Base-by-base conservation (phyloP, 2,888 invertebrate genomes). In the Venusia cambrica region DNA sequence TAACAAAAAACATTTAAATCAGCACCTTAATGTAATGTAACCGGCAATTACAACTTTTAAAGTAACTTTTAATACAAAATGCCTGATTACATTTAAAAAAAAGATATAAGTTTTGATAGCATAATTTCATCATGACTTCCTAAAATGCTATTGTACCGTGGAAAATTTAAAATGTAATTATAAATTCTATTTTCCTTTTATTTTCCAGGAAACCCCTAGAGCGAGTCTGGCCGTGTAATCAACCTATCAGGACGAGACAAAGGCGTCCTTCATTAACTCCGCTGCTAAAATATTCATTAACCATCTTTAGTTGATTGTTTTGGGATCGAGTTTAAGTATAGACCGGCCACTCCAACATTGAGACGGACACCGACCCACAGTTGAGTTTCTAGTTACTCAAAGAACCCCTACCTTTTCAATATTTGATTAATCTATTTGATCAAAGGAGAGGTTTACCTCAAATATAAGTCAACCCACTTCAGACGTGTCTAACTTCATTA, bases 221-320 rank as follows among this genome's bases (percentile, higher is more conserved):
- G 33, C 25, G 33, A 30, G 27, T 29, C 18, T 20, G 25, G 21
- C 60, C 55, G 41, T 58, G 69, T 75, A 78, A 79, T 79, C 73
- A 79, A 79, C 67, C 71, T 65, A 79, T 77, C 71, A 64, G 62
- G 49, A 48, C 53, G 60, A 67, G 57, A 81, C 80, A 83, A 81
- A 81, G 62, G 62, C 68, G 62, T 72, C 71, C 72, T 80, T 81
- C 74, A 83, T 83, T 79, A 81, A 72, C 73, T 71, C 64, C 41
- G 64, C 71, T 65, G 65, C 65, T 80, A 73, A 78, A 83, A 80
- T 80, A 83, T 84, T 81, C 78, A 83, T 75, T 76, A 72, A 58
- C 51, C 45, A 55, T 61, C 57, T 58, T 57, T 57, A 53, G 54
- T 56, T 62, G 55, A 60, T 62, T 56, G 54, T 54, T 59, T 59